Evolutionary conservation across 2,888 invertebrate species (phyloP).

Genomic region (Caenorhabditis becei): DNA sequence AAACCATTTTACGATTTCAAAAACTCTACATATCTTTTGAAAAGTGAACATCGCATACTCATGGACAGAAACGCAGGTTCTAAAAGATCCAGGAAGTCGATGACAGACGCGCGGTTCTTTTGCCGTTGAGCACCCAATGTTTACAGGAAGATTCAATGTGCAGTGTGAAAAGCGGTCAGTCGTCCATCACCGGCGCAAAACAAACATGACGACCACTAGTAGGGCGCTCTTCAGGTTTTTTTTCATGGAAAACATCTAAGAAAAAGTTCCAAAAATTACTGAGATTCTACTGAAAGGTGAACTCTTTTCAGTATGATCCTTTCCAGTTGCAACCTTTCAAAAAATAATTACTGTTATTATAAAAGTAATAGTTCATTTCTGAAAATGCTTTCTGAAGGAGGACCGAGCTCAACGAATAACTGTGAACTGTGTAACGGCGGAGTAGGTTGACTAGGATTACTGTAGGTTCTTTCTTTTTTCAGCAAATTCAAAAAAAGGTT

Average conservation of each 20-base stretch:
- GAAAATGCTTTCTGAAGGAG: background rate
- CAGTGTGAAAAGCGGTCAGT: conserved; percentile 59
- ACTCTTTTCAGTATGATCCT: no score
- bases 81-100: conserved; percentile 23
- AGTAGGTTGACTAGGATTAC: no score
- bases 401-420: no score
- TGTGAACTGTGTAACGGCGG: no score
- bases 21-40: no score
- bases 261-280: conserved; percentile 30
- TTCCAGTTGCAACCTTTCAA: no score
- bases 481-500: conserved; percentile 35
- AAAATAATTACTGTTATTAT: no score
- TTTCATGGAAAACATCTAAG: conserved; percentile 34
- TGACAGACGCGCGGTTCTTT: conserved; percentile 26
- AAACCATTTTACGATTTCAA: no score
- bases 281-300: background rate
- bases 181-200: conserved; percentile 55
- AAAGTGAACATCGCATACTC: no score
- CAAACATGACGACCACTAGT: conserved; percentile 39
- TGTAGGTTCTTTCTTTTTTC: no score
- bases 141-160: conserved; percentile 55
- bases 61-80: conserved; percentile 17
- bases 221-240: conserved; percentile 42
- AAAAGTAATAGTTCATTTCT: no score
- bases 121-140: conserved; percentile 52